Base-by-base conservation (phyloP, 2,888 invertebrate genomes). In the Cataglyphis cursor region DNA sequence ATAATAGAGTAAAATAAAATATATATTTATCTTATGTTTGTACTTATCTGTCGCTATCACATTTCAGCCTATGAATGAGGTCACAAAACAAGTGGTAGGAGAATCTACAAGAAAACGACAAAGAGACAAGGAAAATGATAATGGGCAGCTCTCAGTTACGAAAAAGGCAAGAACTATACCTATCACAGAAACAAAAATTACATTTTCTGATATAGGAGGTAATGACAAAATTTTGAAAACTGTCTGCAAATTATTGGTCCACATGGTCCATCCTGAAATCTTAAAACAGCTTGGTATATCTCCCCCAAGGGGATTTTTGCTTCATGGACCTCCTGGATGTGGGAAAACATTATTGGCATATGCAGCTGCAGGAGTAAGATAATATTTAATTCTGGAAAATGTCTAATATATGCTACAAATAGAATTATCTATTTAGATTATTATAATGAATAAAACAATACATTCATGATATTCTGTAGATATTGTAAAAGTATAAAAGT, bases 241-340 rank as follows among this genome's bases (percentile, higher is more conserved):
- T 90, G 96, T 98, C 1, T 97, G 97, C 93, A 97, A 97, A 93
- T 95, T 98, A 81, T 95, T 99, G 73, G 96, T 98, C 89, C 99
- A 99, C 93, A 97, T 99, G 94, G 97, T 97, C 92, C 98, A 98
- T 92, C 98, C 99, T 2, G 98, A 98, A 94, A 96, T 99, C n/a
- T 99, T 98, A 94, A 95, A 96, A 83, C 96, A 97, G 89, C 95
- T 99, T 86, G 99, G 99, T 1, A 97, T 98, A 75, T 96, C 97
- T 87, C 98, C 99, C 57, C 98, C 99, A 0, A 96, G 98, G 92
- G 99, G 99, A 38, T 97, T 99, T 91, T 95, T 99, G 72, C 95
- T 99, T 66, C 99, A 99, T 94, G 99, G 99, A 0, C 99, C 99
- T 0, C 98, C 99, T 0, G 99, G 99, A 0, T 98, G 99, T 94